phyloP scores from a whole-genome alignment of 2,888 invertebrate genomes.

The Creontiades dilutus region DNA sequence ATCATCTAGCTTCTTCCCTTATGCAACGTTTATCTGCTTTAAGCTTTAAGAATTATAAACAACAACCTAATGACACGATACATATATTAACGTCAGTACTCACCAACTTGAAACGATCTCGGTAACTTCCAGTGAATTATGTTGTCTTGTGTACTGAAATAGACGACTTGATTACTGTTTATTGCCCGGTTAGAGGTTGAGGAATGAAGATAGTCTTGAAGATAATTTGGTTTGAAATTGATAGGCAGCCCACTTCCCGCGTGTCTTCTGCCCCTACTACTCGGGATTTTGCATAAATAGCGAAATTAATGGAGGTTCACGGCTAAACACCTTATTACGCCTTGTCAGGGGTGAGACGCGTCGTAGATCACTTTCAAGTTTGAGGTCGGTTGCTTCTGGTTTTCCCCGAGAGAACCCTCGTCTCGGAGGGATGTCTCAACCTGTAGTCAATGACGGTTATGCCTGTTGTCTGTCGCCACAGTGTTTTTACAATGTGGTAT shows the following conservation, averaged over 20 bases:
- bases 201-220: neutral
- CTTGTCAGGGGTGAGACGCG: constrained; percentile 2
- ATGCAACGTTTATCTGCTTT: no score
- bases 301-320: neutral
- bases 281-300: neutral
- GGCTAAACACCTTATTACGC: constrained; percentile 28
- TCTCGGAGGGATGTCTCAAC: constrained; percentile 11
- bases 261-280: neutral
- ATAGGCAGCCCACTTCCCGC: neutral
- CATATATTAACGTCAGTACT: no score
- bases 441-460: neutral
- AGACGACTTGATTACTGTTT: neutral
- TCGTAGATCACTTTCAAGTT: constrained; percentile 6
- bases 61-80: no score
- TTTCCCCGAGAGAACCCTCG: neutral
- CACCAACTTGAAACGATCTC: no score
- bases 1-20: no score
- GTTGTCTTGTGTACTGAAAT: no score
- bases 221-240: constrained; percentile 18
- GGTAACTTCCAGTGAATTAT: no score
- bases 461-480: no score
- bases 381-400: neutral
- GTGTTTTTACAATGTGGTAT: no score
- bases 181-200: neutral
- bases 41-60: no score